Conservation (phyloP, 35 echinoderm and acorn worm genomes). For the Hemicentrotus pulcherrimus region DNA sequence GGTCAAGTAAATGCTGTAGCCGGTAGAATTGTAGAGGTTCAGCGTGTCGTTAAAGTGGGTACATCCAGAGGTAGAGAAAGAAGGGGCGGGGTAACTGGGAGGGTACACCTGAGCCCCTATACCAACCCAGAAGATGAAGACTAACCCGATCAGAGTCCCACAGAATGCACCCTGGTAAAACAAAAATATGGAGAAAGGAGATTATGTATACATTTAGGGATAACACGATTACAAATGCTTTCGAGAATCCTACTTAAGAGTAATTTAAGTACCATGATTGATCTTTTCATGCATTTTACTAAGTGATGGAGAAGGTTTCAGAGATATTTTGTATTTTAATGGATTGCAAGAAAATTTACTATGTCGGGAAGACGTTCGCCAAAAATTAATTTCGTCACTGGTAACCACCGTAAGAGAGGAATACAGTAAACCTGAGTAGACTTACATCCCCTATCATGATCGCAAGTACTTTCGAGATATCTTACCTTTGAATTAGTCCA, state of each 20-base stretch:
- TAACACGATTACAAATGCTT: neutral
- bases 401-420: too few relatives aligned
- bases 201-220: neutral
- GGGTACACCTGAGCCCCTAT: slow-evolving; percentile 69
- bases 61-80: neutral
- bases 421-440: too few relatives aligned
- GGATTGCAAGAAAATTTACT: too few relatives aligned
- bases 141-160: slow-evolving; percentile 58
- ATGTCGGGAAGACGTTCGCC: too few relatives aligned
- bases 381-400: too few relatives aligned
- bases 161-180: slow-evolving; percentile 57
- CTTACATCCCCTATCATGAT: too few relatives aligned
- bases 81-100: slow-evolving; percentile 1
- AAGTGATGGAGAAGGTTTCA: too few relatives aligned
- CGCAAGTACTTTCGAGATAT: neutral
- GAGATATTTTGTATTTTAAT: too few relatives aligned
- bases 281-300: too few relatives aligned
- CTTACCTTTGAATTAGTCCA: slow-evolving; percentile 81
- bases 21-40: neutral
- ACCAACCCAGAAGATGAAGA: slow-evolving; percentile 53
- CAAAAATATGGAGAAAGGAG: neutral
- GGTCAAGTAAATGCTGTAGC: neutral
- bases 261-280: too few relatives aligned
- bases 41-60: neutral
- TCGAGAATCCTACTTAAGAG: too few relatives aligned